These are phyloP conservation scores for Agapostemon virescens DNA, from an alignment of 2,888 invertebrate species.

Conservation along the genomic window DNA sequence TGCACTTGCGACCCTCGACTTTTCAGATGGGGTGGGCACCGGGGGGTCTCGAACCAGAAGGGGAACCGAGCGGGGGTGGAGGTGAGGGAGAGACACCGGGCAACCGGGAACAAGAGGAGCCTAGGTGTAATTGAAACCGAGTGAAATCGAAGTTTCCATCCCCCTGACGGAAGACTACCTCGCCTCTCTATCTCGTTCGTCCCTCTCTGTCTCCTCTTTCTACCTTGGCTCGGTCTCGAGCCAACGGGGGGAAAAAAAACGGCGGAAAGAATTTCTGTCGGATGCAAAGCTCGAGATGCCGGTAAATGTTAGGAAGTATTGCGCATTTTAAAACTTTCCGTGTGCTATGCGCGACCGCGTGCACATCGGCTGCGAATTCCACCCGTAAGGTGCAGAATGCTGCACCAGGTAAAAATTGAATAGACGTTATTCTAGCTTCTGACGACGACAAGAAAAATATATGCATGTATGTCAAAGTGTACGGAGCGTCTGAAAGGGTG, in stretches of 20 bases:
- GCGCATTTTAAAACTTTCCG: constrained; percentile 4
- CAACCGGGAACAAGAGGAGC: constrained; percentile 22
- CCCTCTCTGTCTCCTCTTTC: not conserved
- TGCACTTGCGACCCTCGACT: constrained; percentile 55
- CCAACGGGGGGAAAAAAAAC: not conserved
- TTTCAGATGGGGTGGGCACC: constrained; percentile 5
- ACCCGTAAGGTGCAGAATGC: not conserved
- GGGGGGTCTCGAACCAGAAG: constrained; percentile 5
- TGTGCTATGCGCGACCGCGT: not conserved
- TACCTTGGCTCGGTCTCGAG: not conserved
- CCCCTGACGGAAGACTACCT: not conserved
- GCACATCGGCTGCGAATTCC: not conserved
- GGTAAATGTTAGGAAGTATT: constrained; percentile 10
- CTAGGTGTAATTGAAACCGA: constrained; percentile 55
- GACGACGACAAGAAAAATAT: not conserved
- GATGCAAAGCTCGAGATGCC: constrained; percentile 9
- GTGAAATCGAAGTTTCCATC: constrained; percentile 41
- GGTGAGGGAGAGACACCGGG: constrained; percentile 3
- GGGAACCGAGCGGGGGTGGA: not conserved
- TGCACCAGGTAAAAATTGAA: not conserved
- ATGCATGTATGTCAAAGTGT: not conserved
- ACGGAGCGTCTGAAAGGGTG: no score
- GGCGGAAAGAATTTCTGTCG: constrained; percentile 24
- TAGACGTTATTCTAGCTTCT: not conserved
- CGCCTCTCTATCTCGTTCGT: not conserved